Conservation (phyloP, 2,113 vertebrate genomes). For the Pimephales promelas region DNA sequence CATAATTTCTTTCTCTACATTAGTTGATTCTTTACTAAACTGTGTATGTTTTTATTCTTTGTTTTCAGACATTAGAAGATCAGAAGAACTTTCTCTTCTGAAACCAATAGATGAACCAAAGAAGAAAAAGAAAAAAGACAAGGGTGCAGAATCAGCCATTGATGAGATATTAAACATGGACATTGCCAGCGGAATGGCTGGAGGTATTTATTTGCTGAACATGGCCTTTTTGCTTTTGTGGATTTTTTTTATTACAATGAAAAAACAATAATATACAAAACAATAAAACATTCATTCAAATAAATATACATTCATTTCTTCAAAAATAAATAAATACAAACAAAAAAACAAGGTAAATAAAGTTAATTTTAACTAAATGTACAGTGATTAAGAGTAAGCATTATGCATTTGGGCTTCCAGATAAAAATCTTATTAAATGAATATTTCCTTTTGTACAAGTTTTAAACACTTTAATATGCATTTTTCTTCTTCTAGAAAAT, state of each 20-base stretch:
- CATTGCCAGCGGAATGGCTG: slow-evolving; percentile 1
- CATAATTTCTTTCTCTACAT: neutral
- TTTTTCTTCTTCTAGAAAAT: no score
- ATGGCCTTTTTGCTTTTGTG: neutral
- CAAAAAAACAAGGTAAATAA: no score
- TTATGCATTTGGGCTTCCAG: no score
- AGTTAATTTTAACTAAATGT: no score
- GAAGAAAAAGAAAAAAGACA: slow-evolving; percentile 96
- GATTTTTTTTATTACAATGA: neutral
- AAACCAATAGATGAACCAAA: slow-evolving; percentile 84
- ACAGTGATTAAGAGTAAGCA: no score
- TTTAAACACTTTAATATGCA: neutral
- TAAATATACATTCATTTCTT: no score
- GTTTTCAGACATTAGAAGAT: slow-evolving; percentile 85
- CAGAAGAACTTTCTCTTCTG: slow-evolving; percentile 93
- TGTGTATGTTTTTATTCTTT: neutral
- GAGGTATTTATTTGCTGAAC: neutral
- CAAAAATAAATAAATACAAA: no score
- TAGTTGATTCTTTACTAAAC: neutral
- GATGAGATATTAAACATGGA: slow-evolving; percentile 88
- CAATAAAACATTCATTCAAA: no score
- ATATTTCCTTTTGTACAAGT: neutral
- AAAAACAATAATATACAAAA: neutral
- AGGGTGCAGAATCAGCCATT: slow-evolving; percentile 73
- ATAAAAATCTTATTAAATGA: no score